Conservation (phyloP, 2,888 invertebrate species). For the Ellobium chinense region DNA sequence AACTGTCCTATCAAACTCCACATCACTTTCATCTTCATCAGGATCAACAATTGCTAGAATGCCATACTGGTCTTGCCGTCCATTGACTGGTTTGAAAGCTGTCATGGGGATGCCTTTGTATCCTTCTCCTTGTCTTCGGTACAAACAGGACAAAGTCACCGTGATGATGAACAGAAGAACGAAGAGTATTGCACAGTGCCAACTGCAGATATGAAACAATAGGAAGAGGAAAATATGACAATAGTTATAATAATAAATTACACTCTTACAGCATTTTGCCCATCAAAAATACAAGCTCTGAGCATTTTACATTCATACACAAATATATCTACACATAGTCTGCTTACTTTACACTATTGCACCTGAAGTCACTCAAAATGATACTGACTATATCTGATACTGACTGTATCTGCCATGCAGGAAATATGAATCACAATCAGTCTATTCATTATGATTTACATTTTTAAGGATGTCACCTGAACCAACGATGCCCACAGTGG, state of each 20-base stretch:
- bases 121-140: not conserved
- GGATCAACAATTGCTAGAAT: not conserved
- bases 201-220: not conserved
- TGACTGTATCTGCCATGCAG: no score
- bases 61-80: not conserved
- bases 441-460: no score
- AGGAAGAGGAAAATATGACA: not conserved
- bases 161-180: slow-evolving; percentile 69
- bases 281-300: no score
- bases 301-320: no score
- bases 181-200: slow-evolving; percentile 50
- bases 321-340: no score
- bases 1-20: slow-evolving; percentile 14
- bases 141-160: slow-evolving; percentile 58
- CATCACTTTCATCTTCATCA: slow-evolving; percentile 33
- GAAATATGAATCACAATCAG: no score
- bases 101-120: not conserved
- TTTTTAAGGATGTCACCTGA: no score
- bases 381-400: no score
- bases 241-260: not conserved
- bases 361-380: no score
- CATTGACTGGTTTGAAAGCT: not conserved
- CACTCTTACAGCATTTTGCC: no score
- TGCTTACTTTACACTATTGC: no score
- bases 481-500: no score